Evolutionary conservation across 2,797 vertebrate species (phyloP).

Genomic region (Anas acuta): DNA sequence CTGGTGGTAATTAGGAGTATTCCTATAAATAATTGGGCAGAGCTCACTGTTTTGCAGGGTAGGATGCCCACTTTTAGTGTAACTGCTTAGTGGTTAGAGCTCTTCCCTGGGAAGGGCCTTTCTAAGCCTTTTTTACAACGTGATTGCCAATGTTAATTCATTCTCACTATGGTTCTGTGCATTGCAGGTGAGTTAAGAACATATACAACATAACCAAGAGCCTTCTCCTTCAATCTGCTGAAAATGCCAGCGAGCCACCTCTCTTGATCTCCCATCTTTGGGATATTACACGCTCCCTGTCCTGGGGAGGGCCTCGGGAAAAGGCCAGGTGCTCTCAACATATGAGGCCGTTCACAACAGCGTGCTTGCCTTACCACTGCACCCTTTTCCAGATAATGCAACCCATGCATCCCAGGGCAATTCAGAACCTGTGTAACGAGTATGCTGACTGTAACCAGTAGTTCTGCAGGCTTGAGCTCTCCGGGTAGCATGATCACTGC

Average conservation of each 20-base stretch:
- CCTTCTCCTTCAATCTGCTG: not conserved
- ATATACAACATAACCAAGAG: not conserved
- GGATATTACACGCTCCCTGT: accelerated
- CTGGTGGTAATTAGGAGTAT: not conserved
- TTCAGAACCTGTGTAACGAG: constrained; percentile 54
- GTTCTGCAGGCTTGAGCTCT: not conserved
- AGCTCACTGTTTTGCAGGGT: not conserved
- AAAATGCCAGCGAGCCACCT: not conserved
- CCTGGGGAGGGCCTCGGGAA: not conserved
- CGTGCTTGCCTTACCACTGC: not conserved
- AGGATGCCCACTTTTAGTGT: not conserved
- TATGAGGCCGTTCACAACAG: not conserved
- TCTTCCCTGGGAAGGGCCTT: not conserved
- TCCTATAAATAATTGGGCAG: not conserved
- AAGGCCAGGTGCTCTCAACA: not conserved
- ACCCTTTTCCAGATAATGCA: constrained; percentile 35
- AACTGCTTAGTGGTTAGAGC: not conserved
- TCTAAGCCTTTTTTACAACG: not conserved
- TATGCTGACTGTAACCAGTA: not conserved
- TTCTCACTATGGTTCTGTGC: not conserved
- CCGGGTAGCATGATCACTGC: not conserved
- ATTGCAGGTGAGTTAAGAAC: not conserved
- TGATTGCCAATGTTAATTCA: not conserved
- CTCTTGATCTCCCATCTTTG: accelerated
- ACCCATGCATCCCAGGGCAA: not conserved